phyloP scores from a whole-genome alignment of 2,888 invertebrate genomes.

The Cyrtodaria siliqua region DNA sequence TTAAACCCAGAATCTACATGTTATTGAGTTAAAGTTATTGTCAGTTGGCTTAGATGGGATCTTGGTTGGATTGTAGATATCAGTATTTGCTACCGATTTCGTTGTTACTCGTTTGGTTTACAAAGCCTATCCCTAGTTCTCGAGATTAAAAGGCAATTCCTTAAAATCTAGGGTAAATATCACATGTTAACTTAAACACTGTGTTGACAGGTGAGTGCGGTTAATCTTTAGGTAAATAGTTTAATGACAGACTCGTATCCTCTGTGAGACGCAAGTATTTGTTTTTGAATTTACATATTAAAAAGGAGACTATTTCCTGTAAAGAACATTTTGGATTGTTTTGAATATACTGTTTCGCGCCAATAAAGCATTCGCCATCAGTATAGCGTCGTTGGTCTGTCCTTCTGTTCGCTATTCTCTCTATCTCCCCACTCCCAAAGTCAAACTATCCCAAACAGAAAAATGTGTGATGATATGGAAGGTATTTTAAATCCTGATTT shows the following conservation, averaged over 20 bases:
- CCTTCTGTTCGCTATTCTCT: too few relatives aligned
- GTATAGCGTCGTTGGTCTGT: too few relatives aligned
- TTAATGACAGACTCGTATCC: slow-evolving; percentile 25
- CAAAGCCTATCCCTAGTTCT: slow-evolving; percentile 3
- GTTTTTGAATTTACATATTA: slow-evolving; percentile 1
- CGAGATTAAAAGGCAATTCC: slow-evolving; percentile 5
- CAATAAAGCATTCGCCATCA: too few relatives aligned
- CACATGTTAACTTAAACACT: background rate
- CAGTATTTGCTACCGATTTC: slow-evolving; percentile 4
- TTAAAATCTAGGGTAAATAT: slow-evolving; percentile 10
- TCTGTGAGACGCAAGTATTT: slow-evolving; percentile 24
- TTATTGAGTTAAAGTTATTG: slow-evolving; percentile 6
- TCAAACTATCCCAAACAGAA: too few relatives aligned
- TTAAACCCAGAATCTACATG: background rate
- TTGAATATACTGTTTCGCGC: too few relatives aligned
- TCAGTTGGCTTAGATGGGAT: slow-evolving; percentile 5
- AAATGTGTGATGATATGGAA: too few relatives aligned
- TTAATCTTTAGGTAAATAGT: slow-evolving; percentile 16
- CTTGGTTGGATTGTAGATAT: slow-evolving; percentile 3
- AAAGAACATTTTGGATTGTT: too few relatives aligned
- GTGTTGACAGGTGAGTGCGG: slow-evolving; percentile 4
- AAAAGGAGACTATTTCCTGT: too few relatives aligned
- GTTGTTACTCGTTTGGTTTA: background rate
- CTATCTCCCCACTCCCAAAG: too few relatives aligned
- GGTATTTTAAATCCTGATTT: too few relatives aligned